These are phyloP conservation scores for Rhyacophila evoluta DNA, from an alignment of 2,888 invertebrate species.

Conservation along the genomic window DNA sequence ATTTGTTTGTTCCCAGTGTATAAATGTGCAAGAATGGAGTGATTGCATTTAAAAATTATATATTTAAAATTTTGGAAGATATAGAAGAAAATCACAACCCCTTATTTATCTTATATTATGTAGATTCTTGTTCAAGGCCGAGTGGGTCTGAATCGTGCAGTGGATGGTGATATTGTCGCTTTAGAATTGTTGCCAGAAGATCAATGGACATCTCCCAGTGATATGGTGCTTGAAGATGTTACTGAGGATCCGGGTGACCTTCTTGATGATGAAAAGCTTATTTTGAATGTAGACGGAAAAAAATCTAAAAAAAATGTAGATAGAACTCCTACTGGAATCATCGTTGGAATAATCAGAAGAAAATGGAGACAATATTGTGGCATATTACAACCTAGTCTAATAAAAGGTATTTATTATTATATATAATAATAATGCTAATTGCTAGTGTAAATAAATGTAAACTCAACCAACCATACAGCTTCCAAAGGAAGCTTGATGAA, in stretches of 20 bases:
- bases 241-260: conserved; percentile 78
- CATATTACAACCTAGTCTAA: conserved; percentile 83
- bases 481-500: too few relatives aligned
- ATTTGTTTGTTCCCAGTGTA: too few relatives aligned
- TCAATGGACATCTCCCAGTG: conserved; percentile 93
- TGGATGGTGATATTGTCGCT: conserved; percentile 95
- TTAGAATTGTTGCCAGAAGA: conserved; percentile 88
- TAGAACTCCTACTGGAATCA: conserved; percentile 77
- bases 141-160: conserved; percentile 88
- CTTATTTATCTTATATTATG: too few relatives aligned
- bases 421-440: too few relatives aligned
- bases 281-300: conserved; percentile 60
- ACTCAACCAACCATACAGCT: too few relatives aligned
- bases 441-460: too few relatives aligned
- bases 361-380: conserved; percentile 99
- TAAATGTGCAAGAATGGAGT: too few relatives aligned
- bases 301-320: conserved; percentile 59
- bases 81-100: too few relatives aligned
- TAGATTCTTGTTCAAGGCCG: conserved; percentile 89
- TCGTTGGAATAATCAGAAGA: conserved; percentile 95
- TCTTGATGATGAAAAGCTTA: conserved; percentile 72
- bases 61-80: too few relatives aligned
- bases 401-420: too few relatives aligned
- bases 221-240: conserved; percentile 83
- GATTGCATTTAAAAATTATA: too few relatives aligned